These are phyloP conservation scores for Alexandromys fortis DNA, from an alignment of 2,113 vertebrate genomes.

Conservation along the genomic window DNA sequence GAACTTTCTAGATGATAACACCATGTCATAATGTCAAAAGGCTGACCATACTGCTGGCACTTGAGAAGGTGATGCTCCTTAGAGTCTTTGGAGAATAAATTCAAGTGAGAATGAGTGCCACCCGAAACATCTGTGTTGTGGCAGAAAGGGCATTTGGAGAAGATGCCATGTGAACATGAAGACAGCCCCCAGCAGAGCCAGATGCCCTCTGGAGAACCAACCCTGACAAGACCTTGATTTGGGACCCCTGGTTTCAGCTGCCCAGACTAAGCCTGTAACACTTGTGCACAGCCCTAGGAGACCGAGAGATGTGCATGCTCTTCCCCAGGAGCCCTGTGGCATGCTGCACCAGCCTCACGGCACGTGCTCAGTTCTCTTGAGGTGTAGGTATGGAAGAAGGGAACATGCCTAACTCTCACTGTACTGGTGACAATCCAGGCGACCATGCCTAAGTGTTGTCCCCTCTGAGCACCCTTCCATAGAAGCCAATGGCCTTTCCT, in stretches of 20 bases:
- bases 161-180: background rate
- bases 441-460: rapidly evolving
- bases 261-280: background rate
- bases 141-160: background rate
- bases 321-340: background rate
- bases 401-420: rapidly evolving
- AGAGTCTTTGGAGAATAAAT: background rate
- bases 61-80: background rate
- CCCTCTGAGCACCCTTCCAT: rapidly evolving
- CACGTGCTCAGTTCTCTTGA: background rate
- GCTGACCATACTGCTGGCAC: background rate
- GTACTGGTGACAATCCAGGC: background rate
- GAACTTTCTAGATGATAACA: background rate
- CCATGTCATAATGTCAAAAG: background rate
- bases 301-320: background rate
- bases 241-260: background rate
- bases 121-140: background rate
- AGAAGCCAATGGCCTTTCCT: background rate
- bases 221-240: rapidly evolving
- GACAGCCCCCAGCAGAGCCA: rapidly evolving
- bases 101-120: background rate
- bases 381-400: background rate
- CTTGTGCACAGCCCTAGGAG: background rate
- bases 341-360: rapidly evolving
- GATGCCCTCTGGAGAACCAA: background rate